These are phyloP conservation scores for Dryococelus australis DNA, from an alignment of 2,888 invertebrate species.

Conservation along the genomic window DNA sequence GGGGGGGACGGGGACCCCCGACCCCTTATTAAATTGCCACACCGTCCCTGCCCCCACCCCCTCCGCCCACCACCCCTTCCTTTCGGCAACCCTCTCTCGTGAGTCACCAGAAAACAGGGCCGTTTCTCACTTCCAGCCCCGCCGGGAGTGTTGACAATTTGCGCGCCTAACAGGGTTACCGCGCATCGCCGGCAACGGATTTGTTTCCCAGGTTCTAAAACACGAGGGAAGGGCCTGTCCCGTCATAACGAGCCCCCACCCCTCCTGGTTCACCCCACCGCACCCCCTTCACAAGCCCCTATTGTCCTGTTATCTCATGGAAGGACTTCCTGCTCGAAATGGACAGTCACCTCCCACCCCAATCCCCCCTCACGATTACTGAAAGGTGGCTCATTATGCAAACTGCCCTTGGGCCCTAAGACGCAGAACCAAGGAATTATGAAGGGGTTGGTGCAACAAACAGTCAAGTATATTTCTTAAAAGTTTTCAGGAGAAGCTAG, in stretches of 20 bases:
- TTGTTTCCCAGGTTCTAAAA: conserved; percentile 16
- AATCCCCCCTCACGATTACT: neutral
- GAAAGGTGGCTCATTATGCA: neutral
- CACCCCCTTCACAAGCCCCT: conserved; percentile 40
- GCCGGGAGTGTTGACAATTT: neutral
- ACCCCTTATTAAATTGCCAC: conserved; percentile 56
- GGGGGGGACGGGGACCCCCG: conserved; percentile 22
- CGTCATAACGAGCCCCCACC: conserved; percentile 34
- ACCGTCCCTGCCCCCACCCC: conserved; percentile 43
- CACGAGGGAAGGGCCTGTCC: conserved; percentile 38
- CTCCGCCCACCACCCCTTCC: neutral
- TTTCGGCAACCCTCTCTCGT: neutral
- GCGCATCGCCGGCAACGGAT: conserved; percentile 1
- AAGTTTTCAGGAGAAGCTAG: too few species aligned
- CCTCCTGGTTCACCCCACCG: conserved; percentile 28
- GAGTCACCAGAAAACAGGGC: conserved; percentile 7
- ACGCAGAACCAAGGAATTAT: too few species aligned
- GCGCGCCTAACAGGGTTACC: conserved; percentile 1
- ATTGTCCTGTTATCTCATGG: conserved; percentile 28
- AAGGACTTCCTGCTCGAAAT: neutral
- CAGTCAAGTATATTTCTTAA: too few species aligned
- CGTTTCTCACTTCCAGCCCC: conserved; percentile 10
- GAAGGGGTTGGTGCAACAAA: too few species aligned
- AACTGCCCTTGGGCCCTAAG: neutral
- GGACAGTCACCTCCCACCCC: neutral